Evolutionary conservation across 2,888 invertebrate species (phyloP).

Genomic region (Microctonus brassicae): DNA sequence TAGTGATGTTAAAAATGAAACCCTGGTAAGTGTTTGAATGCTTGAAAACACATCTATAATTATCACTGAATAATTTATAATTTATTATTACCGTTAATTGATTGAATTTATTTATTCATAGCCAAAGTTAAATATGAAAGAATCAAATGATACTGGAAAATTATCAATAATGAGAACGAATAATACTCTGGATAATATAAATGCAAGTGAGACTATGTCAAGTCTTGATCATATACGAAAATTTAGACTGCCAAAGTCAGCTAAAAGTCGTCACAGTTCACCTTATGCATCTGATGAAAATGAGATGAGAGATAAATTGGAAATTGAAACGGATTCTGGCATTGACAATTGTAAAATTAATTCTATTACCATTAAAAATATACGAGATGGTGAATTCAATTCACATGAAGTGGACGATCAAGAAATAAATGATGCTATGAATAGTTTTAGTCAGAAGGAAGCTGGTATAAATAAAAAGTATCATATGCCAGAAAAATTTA

Average conservation of each 20-base stretch:
- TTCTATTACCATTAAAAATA: slow-evolving; percentile 36
- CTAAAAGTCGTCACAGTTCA: slow-evolving; percentile 42
- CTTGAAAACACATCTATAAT: too few relatives aligned
- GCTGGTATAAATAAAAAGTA: slow-evolving; percentile 40
- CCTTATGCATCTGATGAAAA: slow-evolving; percentile 25
- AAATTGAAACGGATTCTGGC: background rate
- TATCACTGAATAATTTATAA: too few relatives aligned
- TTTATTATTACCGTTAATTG: background rate
- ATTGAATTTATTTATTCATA: slow-evolving; percentile 25
- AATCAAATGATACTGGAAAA: slow-evolving; percentile 47
- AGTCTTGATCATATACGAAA: slow-evolving; percentile 58
- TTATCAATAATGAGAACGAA: slow-evolving; percentile 34
- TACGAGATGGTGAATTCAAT: background rate
- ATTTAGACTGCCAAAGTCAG: slow-evolving; percentile 57
- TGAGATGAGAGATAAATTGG: slow-evolving; percentile 18
- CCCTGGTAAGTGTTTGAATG: slow-evolving; percentile 49
- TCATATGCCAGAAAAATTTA: slow-evolving; percentile 43
- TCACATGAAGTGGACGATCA: slow-evolving; percentile 35
- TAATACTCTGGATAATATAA: slow-evolving; percentile 21
- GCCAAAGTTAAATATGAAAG: slow-evolving; percentile 47
- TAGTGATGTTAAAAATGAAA: slow-evolving; percentile 46
- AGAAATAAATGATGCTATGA: slow-evolving; percentile 39
- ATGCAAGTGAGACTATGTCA: slow-evolving; percentile 56
- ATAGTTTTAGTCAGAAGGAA: slow-evolving; percentile 35
- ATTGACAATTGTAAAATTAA: background rate